Evolutionary conservation across 2,113 vertebrate genomes (phyloP).

Genomic region (Phyllostomus hastatus): DNA sequence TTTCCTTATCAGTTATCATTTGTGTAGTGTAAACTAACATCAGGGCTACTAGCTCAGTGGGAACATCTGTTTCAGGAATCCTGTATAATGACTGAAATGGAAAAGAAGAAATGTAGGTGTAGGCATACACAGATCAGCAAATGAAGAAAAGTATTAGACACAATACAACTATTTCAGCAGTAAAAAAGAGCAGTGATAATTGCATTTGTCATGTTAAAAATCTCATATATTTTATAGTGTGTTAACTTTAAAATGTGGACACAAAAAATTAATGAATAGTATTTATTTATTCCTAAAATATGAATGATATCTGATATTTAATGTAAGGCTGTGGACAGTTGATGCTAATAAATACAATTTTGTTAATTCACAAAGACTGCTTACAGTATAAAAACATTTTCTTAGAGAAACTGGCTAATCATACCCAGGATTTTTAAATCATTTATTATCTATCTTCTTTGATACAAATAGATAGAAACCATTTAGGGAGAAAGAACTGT

Average conservation of each 20-base stretch:
- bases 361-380: neutral
- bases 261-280: neutral
- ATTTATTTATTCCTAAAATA: constrained; percentile 11
- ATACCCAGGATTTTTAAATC: neutral
- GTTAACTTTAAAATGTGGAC: constrained; percentile 21
- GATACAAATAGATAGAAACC: neutral
- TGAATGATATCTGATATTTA: neutral
- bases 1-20: constrained; percentile 87
- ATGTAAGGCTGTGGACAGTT: neutral
- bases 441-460: neutral
- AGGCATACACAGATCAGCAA: constrained; percentile 25
- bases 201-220: constrained; percentile 32
- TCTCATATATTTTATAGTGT: neutral
- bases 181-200: neutral
- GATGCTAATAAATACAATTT: constrained; percentile 6
- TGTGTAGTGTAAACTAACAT: constrained; percentile 82
- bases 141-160: constrained; percentile 31
- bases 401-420: constrained; percentile 6
- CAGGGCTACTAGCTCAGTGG: constrained; percentile 67
- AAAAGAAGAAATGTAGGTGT: constrained; percentile 15
- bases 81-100: constrained; percentile 66
- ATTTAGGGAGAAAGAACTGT: neutral
- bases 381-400: neutral
- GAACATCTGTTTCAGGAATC: constrained; percentile 84
- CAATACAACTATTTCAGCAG: constrained; percentile 29